Conservation (phyloP, 2,797 vertebrate genomes). For the Xenopus petersii region DNA sequence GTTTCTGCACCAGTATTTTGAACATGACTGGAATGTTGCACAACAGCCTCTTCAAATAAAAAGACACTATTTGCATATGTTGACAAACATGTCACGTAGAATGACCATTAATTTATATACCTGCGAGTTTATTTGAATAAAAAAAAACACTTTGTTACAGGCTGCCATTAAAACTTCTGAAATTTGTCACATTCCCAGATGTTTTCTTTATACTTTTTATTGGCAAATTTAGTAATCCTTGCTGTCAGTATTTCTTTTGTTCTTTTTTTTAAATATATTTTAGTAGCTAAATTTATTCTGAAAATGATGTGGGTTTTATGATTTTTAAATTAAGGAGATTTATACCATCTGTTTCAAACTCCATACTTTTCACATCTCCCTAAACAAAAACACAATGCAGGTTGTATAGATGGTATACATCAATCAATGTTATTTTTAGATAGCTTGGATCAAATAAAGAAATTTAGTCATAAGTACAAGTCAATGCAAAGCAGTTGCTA, state of each 20-base stretch:
- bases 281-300: conserved; percentile 17
- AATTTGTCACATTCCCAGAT: conserved; percentile 9
- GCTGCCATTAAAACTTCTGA: conserved; percentile 7
- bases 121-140: neutral
- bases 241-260: neutral
- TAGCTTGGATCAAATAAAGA: neutral
- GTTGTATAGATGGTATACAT: conserved; percentile 26
- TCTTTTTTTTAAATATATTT: neutral
- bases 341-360: conserved; percentile 28
- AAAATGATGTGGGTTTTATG: conserved; percentile 2
- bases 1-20: neutral
- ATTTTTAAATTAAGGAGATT: conserved; percentile 26
- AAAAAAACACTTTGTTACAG: neutral
- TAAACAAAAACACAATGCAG: conserved; percentile 26
- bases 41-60: neutral
- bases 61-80: neutral
- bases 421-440: conserved; percentile 39
- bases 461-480: too few species aligned
- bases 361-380: conserved; percentile 36
- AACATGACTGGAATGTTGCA: neutral
- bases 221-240: neutral
- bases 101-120: neutral
- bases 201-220: neutral
- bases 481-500: too few species aligned
- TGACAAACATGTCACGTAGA: neutral